Base-by-base conservation (phyloP, 2,113 vertebrate genomes). In the Passer montanus region DNA sequence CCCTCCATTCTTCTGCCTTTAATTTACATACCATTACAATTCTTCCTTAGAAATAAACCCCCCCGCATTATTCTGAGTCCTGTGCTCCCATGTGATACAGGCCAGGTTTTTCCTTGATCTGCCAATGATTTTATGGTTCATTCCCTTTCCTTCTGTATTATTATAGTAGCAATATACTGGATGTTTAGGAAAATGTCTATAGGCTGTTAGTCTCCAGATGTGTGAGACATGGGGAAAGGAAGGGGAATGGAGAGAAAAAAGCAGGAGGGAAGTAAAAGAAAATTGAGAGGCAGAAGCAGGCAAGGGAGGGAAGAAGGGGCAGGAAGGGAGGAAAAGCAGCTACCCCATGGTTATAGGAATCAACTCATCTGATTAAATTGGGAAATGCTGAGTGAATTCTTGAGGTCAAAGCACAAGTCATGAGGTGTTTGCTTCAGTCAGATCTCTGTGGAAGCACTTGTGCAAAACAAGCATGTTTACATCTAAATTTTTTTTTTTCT, bases 21-120 rank as follows among this genome's bases (percentile, higher is more conserved):
- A 86, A 97, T 95, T 96, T 97, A 94, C 79, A 85, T 90, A 90
- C 72, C 46, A 94, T 97, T 96, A 90, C 78, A 84, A 91, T 85
- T 89, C 80, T 87, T 81, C 66, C 52, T 75, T 75, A 79, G 69
- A 92, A 89, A 93, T 41, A 52, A 85, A 39, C 3, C 1, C 0
- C 11, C 0, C 13, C 6, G 12, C 37, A 12, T 95, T 44, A 84
- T 84, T 96, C 52, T 90, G 62, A 58, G 43, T 74, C 82, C 73
- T 63, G 46, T 70, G 41, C 27, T 95, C 49, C 77, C 47, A 47
- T 80, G 47, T 72, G 50, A 92, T 82, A 90, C 31, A 59, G 21
- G 30, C 15, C 46, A 30, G 10, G 3, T 27, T 92, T 95, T 89
- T 92, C 90, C 47, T 87, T 82, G 24, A 96, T 90, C 63, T 91